These are phyloP conservation scores for Brachionus manjavacas DNA, from an alignment of 1,140 invertebrate genomes.

Conservation along the genomic window DNA sequence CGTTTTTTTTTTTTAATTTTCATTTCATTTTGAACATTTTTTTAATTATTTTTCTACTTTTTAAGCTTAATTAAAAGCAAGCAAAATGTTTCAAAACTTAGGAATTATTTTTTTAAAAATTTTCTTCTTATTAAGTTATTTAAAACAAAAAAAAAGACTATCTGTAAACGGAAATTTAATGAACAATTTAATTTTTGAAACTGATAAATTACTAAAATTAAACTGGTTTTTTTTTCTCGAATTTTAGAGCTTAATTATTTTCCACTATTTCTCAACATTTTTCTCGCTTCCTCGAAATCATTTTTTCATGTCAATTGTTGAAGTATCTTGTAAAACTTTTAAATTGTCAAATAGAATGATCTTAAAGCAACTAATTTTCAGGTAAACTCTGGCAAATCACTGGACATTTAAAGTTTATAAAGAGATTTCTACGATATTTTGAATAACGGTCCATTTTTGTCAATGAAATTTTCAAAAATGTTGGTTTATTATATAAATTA, in stretches of 20 bases:
- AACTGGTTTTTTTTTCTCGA: background rate
- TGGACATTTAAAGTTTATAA: background rate
- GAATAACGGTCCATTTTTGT: background rate
- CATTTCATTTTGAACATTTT: constrained; percentile 34
- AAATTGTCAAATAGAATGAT: background rate
- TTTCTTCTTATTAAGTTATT: constrained; percentile 11
- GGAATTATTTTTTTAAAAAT: constrained; percentile 30
- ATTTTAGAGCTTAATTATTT: background rate
- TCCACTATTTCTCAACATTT: background rate
- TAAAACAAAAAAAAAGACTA: background rate
- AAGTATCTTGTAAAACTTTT: background rate
- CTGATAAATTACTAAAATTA: background rate
- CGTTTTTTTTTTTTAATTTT: constrained; percentile 34
- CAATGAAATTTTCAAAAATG: constrained; percentile 4
- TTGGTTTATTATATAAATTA: background rate
- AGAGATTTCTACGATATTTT: background rate
- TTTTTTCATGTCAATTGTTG: background rate
- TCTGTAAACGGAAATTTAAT: background rate
- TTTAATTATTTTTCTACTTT: constrained; percentile 33
- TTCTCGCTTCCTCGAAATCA: background rate
- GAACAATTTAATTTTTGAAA: constrained; percentile 6
- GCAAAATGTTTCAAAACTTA: constrained; percentile 23
- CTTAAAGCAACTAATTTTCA: background rate
- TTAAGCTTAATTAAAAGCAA: constrained; percentile 3
- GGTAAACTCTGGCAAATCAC: background rate